These are phyloP conservation scores for Hydrochoerus hydrochaeris DNA, from an alignment of 2,113 vertebrate genomes.

Conservation along the genomic window DNA sequence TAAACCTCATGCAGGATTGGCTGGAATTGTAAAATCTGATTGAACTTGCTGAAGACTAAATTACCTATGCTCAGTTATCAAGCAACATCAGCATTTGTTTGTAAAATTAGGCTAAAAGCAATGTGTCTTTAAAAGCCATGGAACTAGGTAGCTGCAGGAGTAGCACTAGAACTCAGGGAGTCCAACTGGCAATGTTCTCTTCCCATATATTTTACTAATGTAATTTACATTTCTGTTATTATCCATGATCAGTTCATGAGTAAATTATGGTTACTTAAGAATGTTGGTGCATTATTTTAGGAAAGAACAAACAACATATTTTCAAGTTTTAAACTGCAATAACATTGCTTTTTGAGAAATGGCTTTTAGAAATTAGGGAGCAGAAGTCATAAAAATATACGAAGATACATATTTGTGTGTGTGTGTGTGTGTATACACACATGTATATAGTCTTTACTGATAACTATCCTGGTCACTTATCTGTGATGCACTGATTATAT, in stretches of 20 bases:
- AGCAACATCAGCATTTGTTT: not conserved
- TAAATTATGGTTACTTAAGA: slow-evolving; percentile 2
- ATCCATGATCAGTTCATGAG: not conserved
- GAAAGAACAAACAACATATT: not conserved
- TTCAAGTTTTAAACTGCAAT: slow-evolving; percentile 2
- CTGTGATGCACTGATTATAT: not conserved
- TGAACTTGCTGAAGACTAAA: not conserved
- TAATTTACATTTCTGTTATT: not conserved
- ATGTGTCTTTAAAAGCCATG: not conserved
- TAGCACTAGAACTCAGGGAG: not conserved
- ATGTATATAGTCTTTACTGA: not conserved
- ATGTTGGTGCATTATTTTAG: not conserved
- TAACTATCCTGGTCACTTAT: not conserved
- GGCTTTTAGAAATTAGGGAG: not conserved
- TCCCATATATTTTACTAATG: not conserved
- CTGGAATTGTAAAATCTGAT: not conserved
- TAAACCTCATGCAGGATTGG: not conserved
- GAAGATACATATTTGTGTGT: not conserved
- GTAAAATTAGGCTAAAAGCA: not conserved
- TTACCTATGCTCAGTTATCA: not conserved
- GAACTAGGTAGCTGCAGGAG: not conserved
- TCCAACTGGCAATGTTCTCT: not conserved
- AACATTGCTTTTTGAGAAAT: not conserved
- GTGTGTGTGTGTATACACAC: too few relatives aligned
- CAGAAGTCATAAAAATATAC: not conserved